These are phyloP conservation scores for Sturnira hondurensis DNA, from an alignment of 2,113 vertebrate species.

Conservation along the genomic window DNA sequence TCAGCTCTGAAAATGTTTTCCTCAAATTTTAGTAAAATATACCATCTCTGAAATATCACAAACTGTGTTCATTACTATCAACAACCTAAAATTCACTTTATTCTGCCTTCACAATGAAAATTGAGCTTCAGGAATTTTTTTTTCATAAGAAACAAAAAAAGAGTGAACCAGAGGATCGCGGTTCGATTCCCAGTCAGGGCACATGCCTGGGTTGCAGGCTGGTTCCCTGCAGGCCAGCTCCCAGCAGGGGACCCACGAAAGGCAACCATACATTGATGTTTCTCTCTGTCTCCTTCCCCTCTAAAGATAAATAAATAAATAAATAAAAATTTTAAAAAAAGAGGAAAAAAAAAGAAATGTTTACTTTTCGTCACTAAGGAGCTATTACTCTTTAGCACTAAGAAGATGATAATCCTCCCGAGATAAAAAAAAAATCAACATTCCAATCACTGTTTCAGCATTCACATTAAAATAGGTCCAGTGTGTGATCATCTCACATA, in stretches of 20 bases:
- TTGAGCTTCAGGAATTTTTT: background rate
- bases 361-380: background rate
- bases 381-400: background rate
- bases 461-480: background rate
- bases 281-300: too few relatives aligned
- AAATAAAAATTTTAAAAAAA: too few relatives aligned
- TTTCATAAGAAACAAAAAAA: background rate
- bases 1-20: background rate
- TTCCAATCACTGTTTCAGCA: background rate
- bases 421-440: background rate
- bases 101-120: background rate
- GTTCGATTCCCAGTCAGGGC: too few relatives aligned
- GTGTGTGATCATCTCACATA: background rate
- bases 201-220: too few relatives aligned
- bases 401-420: background rate
- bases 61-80: background rate
- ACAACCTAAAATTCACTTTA: background rate
- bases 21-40: conserved; percentile 1
- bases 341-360: background rate
- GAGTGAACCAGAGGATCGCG: too few relatives aligned
- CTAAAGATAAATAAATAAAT: too few relatives aligned
- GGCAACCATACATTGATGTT: too few relatives aligned
- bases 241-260: too few relatives aligned
- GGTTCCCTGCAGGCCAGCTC: too few relatives aligned
- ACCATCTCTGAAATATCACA: background rate